Percentiles rank a stretch among this genome's conserved stretches.
These are phyloP conservation scores for Masticophis lateralis DNA, from an alignment of 2,797 vertebrate genomes.

Conservation along the genomic window DNA sequence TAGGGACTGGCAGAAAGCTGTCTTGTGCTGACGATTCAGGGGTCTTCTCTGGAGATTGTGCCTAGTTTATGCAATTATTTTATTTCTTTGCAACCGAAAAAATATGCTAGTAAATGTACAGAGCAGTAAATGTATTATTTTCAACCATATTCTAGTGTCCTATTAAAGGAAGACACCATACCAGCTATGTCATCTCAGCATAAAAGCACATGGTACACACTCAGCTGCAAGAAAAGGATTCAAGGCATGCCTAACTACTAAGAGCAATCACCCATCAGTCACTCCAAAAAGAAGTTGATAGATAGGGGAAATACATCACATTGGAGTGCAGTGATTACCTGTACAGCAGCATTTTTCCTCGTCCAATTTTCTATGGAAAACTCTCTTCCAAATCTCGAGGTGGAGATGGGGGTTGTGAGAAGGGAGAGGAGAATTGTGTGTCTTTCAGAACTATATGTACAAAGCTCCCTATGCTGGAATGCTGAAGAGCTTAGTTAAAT, in stretches of 20 bases:
- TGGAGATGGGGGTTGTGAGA: neutral
- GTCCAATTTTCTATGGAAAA: neutral
- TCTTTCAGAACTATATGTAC: neutral
- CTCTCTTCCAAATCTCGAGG: neutral
- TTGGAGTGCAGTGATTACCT: neutral
- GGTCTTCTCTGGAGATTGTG: neutral
- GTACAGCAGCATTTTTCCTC: neutral
- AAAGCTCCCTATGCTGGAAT: neutral
- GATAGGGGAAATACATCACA: neutral
- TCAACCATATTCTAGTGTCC: neutral
- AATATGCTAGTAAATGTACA: neutral
- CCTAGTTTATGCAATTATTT: slow-evolving; percentile 1
- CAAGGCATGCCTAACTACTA: neutral
- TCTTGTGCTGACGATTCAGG: neutral
- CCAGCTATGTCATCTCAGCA: neutral
- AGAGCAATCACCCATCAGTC: neutral
- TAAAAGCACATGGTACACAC: neutral
- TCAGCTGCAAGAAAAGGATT: neutral
- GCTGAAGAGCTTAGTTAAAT: neutral
- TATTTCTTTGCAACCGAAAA: neutral
- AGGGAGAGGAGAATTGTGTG: neutral
- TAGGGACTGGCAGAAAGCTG: neutral
- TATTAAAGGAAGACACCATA: neutral
- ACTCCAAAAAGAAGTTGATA: neutral
- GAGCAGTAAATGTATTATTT: neutral